Evolutionary conservation across 2,888 invertebrate species (phyloP).

Genomic region (Xylophagus ater): DNA sequence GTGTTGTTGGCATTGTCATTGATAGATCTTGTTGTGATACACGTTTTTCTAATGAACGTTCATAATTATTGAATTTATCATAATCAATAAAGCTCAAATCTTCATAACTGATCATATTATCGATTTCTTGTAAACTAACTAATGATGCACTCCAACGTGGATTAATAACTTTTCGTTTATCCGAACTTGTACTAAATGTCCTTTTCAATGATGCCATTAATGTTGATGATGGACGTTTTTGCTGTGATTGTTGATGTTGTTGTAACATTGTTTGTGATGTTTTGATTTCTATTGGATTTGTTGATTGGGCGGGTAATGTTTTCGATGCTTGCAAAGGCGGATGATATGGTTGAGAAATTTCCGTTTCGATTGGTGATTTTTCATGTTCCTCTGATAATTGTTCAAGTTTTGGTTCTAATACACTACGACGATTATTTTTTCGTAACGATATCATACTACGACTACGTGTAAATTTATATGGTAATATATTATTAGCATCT

Average conservation of each 20-base stretch:
- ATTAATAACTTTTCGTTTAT: constrained; percentile 35
- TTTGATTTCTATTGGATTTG: not conserved
- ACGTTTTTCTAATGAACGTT: constrained; percentile 33
- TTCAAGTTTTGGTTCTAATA: constrained; percentile 35
- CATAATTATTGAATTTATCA: constrained; percentile 43
- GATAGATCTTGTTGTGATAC: constrained; percentile 22
- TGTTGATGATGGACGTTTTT: constrained; percentile 5
- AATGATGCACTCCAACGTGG: constrained; percentile 44
- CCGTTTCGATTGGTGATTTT: constrained; percentile 20
- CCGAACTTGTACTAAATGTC: constrained; percentile 19
- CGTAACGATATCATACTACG: constrained; percentile 35
- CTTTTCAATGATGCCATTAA: constrained; percentile 8
- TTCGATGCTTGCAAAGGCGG: no score
- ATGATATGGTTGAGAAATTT: constrained; percentile 12
- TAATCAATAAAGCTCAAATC: constrained; percentile 48
- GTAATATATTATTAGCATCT: constrained; percentile 10
- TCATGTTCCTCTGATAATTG: constrained; percentile 36
- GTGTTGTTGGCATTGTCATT: constrained; percentile 1
- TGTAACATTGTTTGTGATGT: not conserved
- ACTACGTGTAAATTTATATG: constrained; percentile 34
- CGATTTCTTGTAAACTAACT: constrained; percentile 44
- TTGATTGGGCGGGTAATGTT: no score
- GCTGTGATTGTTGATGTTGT: not conserved
- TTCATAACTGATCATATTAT: constrained; percentile 45
- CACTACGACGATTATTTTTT: constrained; percentile 29